phyloP scores from a whole-genome alignment of 1,140 invertebrate species.

The Idris sp. region DNA sequence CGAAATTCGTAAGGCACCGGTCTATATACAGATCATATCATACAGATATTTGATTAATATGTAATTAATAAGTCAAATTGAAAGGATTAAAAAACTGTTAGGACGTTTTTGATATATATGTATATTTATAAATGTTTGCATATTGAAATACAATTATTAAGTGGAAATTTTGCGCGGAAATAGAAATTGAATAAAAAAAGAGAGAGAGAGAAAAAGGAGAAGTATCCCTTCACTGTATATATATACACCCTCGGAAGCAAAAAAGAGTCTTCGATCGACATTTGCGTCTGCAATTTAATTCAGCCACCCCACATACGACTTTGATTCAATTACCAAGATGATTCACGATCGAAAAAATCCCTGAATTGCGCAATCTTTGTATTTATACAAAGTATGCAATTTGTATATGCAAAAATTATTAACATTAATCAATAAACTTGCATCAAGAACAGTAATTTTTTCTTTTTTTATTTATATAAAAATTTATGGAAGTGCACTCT shows the following conservation, averaged over 20 bases:
- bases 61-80: too few species aligned
- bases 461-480: too few species aligned
- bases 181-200: slow-evolving; percentile 35
- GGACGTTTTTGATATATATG: too few species aligned
- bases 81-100: too few species aligned
- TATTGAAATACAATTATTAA: slow-evolving; percentile 36
- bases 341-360: slow-evolving; percentile 71
- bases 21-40: slow-evolving; percentile 8
- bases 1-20: slow-evolving; percentile 53
- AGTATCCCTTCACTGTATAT: slow-evolving; percentile 42
- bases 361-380: slow-evolving; percentile 45
- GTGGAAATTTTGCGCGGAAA: slow-evolving; percentile 29
- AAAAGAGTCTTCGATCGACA: slow-evolving; percentile 76
- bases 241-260: slow-evolving; percentile 64
- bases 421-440: too few species aligned
- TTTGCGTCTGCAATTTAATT: slow-evolving; percentile 77
- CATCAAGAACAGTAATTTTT: too few species aligned
- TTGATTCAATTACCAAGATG: slow-evolving; percentile 75
- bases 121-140: slow-evolving; percentile 44
- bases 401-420: too few species aligned
- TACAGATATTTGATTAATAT: too few species aligned
- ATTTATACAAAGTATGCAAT: slow-evolving; percentile 32
- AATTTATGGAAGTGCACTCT: too few species aligned
- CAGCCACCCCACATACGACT: slow-evolving; percentile 72
- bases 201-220: slow-evolving; percentile 24